Evolutionary conservation across 2,888 invertebrate genomes (phyloP), one percentile per base, ranked within the genome.

Genomic region (Hesperia comma): DNA sequence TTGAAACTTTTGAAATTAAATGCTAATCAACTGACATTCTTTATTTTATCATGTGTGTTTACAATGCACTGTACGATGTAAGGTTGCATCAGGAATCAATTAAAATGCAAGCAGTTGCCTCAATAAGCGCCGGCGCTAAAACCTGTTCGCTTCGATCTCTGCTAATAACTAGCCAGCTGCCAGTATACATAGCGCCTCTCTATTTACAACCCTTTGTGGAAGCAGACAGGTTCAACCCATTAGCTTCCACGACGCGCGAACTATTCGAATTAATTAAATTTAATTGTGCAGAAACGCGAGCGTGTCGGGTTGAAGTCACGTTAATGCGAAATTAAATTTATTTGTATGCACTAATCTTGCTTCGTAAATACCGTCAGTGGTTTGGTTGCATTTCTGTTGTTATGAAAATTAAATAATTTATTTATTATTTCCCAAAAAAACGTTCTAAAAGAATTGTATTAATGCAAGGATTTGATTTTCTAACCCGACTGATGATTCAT

Each of bases 201-300:
- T 84, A 86, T 86, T 88, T 85, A 88, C 85, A 84, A 76, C 80
- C 81, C 80, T 85, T 84, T 82, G 84, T 80, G 80, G 80, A 78
- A 79, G 82, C 83, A 87, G 83, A 85, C 85, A 84, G 83, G 83
- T 84, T 80, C 83, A 77, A 81, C 79, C 89, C 90, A 90, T 90
- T 90, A 90, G 84, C 83, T 82, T 75, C 75, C 79, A 79, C 84
- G 83, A 85, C 84, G 87, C 83, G 88, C 87, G 78, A 91, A 90
- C 90, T 91, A 90, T 91, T 88, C 86, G 83, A 87, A 90, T 90
- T 90, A 90, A 91, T 91, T 91, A 87, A 89, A 88, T 87, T 91
- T 89, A 91, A 91, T 90, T 88, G 89, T 89, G 85, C 84, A 85
- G 88, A 89, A 88, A 84, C 82, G 76, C 79, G 78, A 70, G 72